Evolutionary conservation across 2,113 vertebrate genomes (phyloP), one percentile per base, ranked within the genome.

Genomic region (Hippocampus zosterae): DNA sequence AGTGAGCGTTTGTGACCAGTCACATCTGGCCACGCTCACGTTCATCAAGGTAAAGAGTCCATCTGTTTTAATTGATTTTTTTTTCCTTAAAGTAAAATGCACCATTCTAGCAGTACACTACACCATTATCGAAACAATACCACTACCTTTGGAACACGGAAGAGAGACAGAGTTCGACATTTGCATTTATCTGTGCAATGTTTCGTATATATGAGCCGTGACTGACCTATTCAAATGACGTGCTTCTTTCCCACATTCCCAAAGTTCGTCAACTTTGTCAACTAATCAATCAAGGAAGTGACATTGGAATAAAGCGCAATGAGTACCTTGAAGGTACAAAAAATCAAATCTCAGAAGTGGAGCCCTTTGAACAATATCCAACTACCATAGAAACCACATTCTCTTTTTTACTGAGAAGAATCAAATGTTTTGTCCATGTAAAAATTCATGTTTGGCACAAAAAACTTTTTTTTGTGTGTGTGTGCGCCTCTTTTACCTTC

Each of bases 391-490:
- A 8, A 13, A 3, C 29, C 27, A 33, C 27, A 33, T 13, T 5
- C 23, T 2, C 15, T 3, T 57, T 5, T 57, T 57, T 6, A 61
- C 29, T 61, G 29, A 29, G 4, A 61, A 4, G 7, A 61, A 62
- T 29, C 4, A 29, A 12, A 16, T 21, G 33, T 18, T 59, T 59
- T 62, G 37, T 21, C 19, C n/a, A 41, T 41, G 60, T 21, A 19
- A 59, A 59, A 18, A 59, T 53, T 64, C 37, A 69, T 73, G 62
- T 70, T 71, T 64, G 63, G 68, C 70, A 70, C 81, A 69, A 73
- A 80, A 93, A 3, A 29, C 3, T 90, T 91, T 93, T 89, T 84
- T 25, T 74, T 78, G 1, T 71, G 69, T 33, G 29, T 33, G 29
- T 37, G 33, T 37, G 33, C 1, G 33, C 33, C 33, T 74, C 82